Evolutionary conservation across 2,888 invertebrate species (phyloP), one percentile per base, ranked within the genome.

Genomic region (Drosophila hamatofila): DNA sequence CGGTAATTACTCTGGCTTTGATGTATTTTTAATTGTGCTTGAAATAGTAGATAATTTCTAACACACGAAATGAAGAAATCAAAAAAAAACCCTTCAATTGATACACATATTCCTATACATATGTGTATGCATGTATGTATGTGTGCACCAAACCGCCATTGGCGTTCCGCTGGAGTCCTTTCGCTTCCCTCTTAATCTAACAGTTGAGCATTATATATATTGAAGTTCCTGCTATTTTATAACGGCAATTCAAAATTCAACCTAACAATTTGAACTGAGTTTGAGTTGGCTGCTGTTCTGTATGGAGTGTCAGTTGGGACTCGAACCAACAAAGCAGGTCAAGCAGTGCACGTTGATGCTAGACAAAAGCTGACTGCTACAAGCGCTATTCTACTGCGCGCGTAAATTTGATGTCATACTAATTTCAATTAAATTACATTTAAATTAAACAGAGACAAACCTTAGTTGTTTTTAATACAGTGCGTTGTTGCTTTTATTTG

Each of bases 401-500:
- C 55, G n/a, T 1, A 52, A 0, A 37, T 37, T 35, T 52, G 6
- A 37, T 25, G 0, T 35, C 3, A 14, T 1, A 16, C 1, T 16
- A 21, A 52, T 23, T 23, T 11, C 2, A 37, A 16, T 16, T 35
- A 11, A 9, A 16, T 21, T 35, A 16, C 1, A 23, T 9, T 16
- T 23, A 35, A 35, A 23, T 52, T 7, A 52, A 23, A 30, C 11
- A n/a, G 11, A 9, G 2, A 30, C 0, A 8, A 21, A 8, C 1
- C 3, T 16, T 33, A n/a, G 46, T 59, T 59, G 46, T 55, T 82
- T 82, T 83, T 73, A 76, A 83, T 83, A 80, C 74, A 85, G 83
- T 81, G 86, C 83, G 68, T 73, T 75, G 68, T 72, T 65, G 62
- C 75, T 78, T 78, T 83, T 79, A 75, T 81, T 84, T 72, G 52